Evolutionary conservation across 92 coral and sea anemone genomes (phyloP), one percentile per base, ranked within the genome.

Genomic region (Pocillopora meandrina): DNA sequence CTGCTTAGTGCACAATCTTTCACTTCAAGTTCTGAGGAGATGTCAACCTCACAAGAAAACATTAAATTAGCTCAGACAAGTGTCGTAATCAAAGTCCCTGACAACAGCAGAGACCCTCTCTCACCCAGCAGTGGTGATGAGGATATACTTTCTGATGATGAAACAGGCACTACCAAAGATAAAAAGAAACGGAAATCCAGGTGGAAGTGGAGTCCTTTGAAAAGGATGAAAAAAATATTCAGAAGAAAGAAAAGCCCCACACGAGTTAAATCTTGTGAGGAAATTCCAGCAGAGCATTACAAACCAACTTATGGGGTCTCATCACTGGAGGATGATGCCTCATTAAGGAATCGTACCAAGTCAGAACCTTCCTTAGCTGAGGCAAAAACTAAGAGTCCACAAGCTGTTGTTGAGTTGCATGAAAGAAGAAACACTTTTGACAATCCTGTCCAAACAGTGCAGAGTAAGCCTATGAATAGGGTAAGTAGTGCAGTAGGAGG

Each of bases 181-280:
- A 89, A 89, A 15, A 94, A 90, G 78, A 94, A 92, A 68, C 85
- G 91, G 52, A 84, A 84, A 52, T 90, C 90, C 69, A 94, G 89
- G 68, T 94, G 98, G 98, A 94, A 94, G 84, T 92, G 94, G 93
- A 87, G 89, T 63, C 93, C 95, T 57, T 97, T 93, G 87, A 97
- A 90, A 79, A 90, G 86, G 77, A 82, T 97, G 96, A 91, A 92
- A 80, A 97, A 83, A 84, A 86, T 97, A 62, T 97, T 97, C 73
- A 88, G 94, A 23, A 92, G 95, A 19, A 94, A 90, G 88, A 97
- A 97, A 77, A 85, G 87, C n/a, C 82, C 94, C 49, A 87, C 91
- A 80, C 93, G 92, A 63, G 86, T 94, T 3, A 96, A 94, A 67
- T 96, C 98, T 49, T 94, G 90, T 89, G 94, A 95, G 76, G 95